phyloP scores from a whole-genome alignment of 2,888 invertebrate species.

The Clivina fossor region DNA sequence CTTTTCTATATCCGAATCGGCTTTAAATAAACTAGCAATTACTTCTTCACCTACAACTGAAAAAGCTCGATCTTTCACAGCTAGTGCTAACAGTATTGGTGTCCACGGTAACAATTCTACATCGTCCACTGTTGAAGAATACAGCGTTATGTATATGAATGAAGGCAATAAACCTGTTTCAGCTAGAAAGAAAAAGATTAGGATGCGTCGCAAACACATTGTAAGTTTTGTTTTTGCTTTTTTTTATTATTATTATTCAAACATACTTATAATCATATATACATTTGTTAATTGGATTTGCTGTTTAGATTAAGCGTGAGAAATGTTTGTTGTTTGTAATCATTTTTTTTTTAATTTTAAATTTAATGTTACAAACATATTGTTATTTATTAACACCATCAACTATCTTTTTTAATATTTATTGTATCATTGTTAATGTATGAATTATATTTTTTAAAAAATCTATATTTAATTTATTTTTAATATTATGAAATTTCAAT shows the following conservation, averaged over 20 bases:
- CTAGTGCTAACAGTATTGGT: constrained; percentile 45
- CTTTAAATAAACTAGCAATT: constrained; percentile 72
- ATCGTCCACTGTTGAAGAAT: constrained; percentile 59
- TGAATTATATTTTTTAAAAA: too few relatives aligned
- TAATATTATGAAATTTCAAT: too few relatives aligned
- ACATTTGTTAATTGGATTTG: not conserved
- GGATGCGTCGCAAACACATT: constrained; percentile 23
- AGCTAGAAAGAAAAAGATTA: constrained; percentile 43
- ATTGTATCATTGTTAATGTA: too few relatives aligned
- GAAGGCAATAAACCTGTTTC: constrained; percentile 53
- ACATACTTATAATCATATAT: too few relatives aligned
- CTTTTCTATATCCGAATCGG: constrained; percentile 88
- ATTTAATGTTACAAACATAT: too few relatives aligned
- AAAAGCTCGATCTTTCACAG: constrained; percentile 44
- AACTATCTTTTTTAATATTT: too few relatives aligned
- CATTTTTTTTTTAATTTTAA: too few relatives aligned
- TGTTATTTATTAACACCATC: too few relatives aligned
- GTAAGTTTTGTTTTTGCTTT: constrained; percentile 11
- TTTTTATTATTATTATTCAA: too few relatives aligned
- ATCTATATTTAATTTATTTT: too few relatives aligned
- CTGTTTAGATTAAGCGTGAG: not conserved
- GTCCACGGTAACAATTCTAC: constrained; percentile 54
- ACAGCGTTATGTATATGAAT: constrained; percentile 55
- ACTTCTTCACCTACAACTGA: constrained; percentile 50
- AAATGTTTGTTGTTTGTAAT: not conserved